A percentile compares a stretch with the other conserved stretches of the same genome.
Conservation (phyloP, 2,113 vertebrate species). For the Oreocharis arfaki region DNA sequence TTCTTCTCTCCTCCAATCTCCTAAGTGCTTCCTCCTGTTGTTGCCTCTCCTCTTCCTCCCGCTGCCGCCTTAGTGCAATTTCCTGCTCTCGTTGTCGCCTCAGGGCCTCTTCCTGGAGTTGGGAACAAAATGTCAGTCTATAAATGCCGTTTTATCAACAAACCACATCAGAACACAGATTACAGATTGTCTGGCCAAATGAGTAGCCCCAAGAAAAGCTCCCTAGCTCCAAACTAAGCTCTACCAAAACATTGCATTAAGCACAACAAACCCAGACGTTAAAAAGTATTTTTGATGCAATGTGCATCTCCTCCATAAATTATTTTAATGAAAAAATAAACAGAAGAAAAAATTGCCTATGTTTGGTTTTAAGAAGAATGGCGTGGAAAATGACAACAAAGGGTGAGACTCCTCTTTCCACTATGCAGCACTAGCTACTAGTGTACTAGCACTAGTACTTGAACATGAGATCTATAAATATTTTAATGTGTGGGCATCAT, state of each 20-base stretch:
- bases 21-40: slow-evolving; percentile 90
- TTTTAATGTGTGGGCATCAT: not conserved
- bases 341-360: not conserved
- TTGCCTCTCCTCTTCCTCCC: slow-evolving; percentile 90
- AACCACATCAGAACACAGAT: not conserved
- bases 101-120: slow-evolving; percentile 77
- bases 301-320: not conserved
- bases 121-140: not conserved
- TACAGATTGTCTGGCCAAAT: not conserved
- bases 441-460: too few relatives aligned
- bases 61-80: slow-evolving; percentile 85
- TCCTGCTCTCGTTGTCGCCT: slow-evolving; percentile 82
- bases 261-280: not conserved
- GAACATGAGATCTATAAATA: not conserved
- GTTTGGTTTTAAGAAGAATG: not conserved
- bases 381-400: not conserved
- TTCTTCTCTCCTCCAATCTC: slow-evolving; percentile 85
- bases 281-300: not conserved
- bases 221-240: not conserved
- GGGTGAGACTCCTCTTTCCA: not conserved
- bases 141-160: not conserved
- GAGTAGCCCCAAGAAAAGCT: not conserved
- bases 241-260: not conserved
- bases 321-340: not conserved
- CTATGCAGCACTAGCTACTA: not conserved